Evolutionary conservation across 2,797 vertebrate genomes (phyloP).

Genomic region (Botia almorhae): DNA sequence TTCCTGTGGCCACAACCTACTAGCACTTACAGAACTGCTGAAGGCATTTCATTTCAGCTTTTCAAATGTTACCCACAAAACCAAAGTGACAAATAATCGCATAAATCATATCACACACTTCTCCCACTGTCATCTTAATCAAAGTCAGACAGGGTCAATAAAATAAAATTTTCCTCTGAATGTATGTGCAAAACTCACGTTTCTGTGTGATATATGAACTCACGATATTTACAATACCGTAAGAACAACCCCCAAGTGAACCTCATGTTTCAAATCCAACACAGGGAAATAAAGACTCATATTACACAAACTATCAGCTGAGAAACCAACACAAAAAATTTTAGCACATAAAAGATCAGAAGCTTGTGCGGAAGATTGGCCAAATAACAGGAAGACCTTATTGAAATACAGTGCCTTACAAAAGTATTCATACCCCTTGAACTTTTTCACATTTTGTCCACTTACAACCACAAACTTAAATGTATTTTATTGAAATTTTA

Average conservation of each 20-base stretch:
- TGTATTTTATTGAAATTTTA: too few relatives aligned
- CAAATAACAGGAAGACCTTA: conserved; percentile 17
- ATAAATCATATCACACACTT: neutral
- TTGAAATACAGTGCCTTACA: too few relatives aligned
- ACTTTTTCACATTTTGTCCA: too few relatives aligned
- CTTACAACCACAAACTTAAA: too few relatives aligned
- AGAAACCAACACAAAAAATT: conserved; percentile 14
- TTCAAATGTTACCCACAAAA: neutral
- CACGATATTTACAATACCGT: conserved; percentile 23
- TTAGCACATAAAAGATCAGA: conserved; percentile 1
- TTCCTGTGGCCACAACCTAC: conserved; percentile 2
- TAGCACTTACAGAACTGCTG: conserved; percentile 37
- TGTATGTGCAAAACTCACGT: conserved; percentile 8
- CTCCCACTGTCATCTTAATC: neutral
- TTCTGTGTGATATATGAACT: conserved; percentile 16
- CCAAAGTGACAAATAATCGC: neutral
- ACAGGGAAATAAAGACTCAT: neutral
- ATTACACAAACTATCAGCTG: conserved; percentile 9
- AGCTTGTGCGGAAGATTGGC: conserved; percentile 2
- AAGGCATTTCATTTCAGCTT: neutral
- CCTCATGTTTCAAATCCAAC: conserved; percentile 18
- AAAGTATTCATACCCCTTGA: too few relatives aligned
- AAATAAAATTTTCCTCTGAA: conserved; percentile 1
- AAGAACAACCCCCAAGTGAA: conserved; percentile 20
- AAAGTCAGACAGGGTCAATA: conserved; percentile 27